phyloP scores from a whole-genome alignment of 2,113 vertebrate species.

The Tetrax tetrax region DNA sequence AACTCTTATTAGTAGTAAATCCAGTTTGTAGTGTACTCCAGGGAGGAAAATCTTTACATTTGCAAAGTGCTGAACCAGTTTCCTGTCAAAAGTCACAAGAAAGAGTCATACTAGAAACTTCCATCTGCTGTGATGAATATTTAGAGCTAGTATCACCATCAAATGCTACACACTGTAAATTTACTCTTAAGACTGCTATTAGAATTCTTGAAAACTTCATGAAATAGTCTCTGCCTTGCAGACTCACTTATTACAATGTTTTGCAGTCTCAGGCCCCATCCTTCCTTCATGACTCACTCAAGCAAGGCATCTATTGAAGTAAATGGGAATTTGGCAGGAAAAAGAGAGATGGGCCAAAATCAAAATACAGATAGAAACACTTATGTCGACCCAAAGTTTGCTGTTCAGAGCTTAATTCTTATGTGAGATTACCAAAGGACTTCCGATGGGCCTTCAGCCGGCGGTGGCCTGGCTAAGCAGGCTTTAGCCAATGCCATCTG shows the following conservation, averaged over 20 bases:
- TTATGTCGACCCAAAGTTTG: neutral
- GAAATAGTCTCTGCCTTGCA: neutral
- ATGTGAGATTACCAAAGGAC: neutral
- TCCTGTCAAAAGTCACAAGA: neutral
- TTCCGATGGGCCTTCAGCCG: neutral
- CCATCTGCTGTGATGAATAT: neutral
- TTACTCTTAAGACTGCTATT: neutral
- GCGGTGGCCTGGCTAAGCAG: neutral
- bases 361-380: neutral
- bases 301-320: neutral
- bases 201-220: neutral
- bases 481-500: conserved; percentile 46
- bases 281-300: neutral
- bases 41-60: neutral
- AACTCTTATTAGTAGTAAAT: conserved; percentile 6
- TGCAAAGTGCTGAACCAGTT: neutral
- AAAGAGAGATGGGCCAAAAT: neutral
- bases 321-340: neutral
- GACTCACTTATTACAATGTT: neutral
- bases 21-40: neutral
- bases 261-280: neutral
- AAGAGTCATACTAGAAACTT: neutral
- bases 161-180: neutral
- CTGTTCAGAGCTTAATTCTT: neutral
- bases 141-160: neutral